These are phyloP conservation scores for Tetanocera ferruginea DNA, from an alignment of 2,888 invertebrate species.

Conservation along the genomic window DNA sequence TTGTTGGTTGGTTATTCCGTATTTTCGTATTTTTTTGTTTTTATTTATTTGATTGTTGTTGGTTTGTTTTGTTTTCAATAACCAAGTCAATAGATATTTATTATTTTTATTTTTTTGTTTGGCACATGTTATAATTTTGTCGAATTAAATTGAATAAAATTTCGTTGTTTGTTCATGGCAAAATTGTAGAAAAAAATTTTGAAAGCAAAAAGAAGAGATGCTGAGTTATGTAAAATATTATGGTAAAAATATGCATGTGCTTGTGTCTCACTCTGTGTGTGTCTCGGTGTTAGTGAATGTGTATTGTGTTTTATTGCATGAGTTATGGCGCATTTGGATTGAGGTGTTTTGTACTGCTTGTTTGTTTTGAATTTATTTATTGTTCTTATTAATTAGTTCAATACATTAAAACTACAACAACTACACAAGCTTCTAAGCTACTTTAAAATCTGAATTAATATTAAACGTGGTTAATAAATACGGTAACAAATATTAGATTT, in stretches of 20 bases:
- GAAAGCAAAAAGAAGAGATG: background rate
- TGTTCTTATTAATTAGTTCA: too few relatives aligned
- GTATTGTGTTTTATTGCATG: too few relatives aligned
- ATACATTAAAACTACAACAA: too few relatives aligned
- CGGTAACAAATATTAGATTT: too few relatives aligned
- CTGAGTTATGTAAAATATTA: background rate
- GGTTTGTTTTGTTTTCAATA: constrained; percentile 11
- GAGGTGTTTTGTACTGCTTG: too few relatives aligned
- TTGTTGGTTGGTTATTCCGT: constrained; percentile 12
- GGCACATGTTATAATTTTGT: background rate
- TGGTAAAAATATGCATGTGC: background rate
- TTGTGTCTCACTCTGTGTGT: background rate
- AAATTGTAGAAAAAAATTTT: background rate
- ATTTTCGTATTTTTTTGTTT: too few relatives aligned
- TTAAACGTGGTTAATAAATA: too few relatives aligned
- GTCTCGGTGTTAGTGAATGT: background rate
- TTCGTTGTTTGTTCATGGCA: too few relatives aligned
- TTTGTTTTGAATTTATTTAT: too few relatives aligned
- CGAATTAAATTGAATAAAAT: background rate
- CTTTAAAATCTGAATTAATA: too few relatives aligned
- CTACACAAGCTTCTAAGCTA: too few relatives aligned
- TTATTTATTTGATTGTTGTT: background rate
- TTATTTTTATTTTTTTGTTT: background rate
- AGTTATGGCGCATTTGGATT: too few relatives aligned
- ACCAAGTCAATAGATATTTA: background rate